Conservation (phyloP, 2,113 vertebrate genomes). For the Notechis scutatus region DNA sequence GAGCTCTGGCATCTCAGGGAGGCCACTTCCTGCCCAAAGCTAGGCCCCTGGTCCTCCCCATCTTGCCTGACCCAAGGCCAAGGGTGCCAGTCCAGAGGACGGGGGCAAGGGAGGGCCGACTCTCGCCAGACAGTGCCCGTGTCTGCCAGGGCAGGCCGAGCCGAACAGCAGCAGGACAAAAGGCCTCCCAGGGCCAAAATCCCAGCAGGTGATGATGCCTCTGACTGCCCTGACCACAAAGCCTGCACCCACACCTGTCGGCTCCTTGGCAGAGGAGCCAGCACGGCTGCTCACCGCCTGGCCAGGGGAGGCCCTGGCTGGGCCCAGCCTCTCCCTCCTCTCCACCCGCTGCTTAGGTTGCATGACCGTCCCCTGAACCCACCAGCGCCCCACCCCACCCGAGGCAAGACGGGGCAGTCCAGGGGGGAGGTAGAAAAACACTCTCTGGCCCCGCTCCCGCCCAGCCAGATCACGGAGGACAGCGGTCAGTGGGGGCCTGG, state of each 20-base stretch:
- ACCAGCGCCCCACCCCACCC: slow-evolving; percentile 59
- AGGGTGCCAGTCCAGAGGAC: background rate
- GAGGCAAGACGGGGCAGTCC: slow-evolving; percentile 49
- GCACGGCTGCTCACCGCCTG: slow-evolving; percentile 58
- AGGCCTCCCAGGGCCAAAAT: slow-evolving; percentile 59
- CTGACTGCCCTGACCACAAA: slow-evolving; percentile 56
- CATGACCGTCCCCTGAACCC: slow-evolving; percentile 48
- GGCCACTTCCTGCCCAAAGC: background rate
- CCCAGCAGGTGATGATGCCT: slow-evolving; percentile 68
- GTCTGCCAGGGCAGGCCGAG: slow-evolving; percentile 29
- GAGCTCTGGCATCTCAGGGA: background rate
- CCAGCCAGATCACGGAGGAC: background rate
- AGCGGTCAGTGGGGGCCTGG: background rate
- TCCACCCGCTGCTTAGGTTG: slow-evolving; percentile 39
- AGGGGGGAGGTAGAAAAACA: background rate
- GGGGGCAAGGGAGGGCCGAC: fast-evolving
- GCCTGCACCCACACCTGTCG: slow-evolving; percentile 59
- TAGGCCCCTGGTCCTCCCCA: too few relatives aligned
- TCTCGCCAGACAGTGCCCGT: background rate
- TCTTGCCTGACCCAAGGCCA: background rate
- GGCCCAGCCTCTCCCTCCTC: slow-evolving; percentile 52
- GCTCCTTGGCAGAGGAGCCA: slow-evolving; percentile 63
- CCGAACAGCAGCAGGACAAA: slow-evolving; percentile 28
- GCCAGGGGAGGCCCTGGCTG: slow-evolving; percentile 53
- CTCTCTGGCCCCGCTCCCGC: too few relatives aligned